phyloP scores from a whole-genome alignment of 2,113 vertebrate species.

The Dinomys branickii region DNA sequence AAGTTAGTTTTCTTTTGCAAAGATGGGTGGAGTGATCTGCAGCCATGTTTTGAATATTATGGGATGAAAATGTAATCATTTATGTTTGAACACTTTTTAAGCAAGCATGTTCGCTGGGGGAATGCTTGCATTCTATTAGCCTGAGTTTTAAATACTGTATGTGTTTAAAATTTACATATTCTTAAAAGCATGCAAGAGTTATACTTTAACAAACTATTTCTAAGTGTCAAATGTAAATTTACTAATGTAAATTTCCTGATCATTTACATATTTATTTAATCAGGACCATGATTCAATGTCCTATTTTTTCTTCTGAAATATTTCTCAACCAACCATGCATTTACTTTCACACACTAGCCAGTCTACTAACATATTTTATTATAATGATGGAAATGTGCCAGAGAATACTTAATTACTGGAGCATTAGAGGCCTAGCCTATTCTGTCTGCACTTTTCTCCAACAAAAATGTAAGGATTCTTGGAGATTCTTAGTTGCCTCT shows the following conservation, averaged over 20 bases:
- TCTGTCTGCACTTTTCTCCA: neutral
- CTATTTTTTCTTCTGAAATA: neutral
- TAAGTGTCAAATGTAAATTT: neutral
- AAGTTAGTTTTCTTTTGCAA: neutral
- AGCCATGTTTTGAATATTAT: neutral
- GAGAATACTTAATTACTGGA: neutral
- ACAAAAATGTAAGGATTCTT: conserved; percentile 6
- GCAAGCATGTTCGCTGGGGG: accelerated
- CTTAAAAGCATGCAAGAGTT: neutral
- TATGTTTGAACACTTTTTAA: neutral
- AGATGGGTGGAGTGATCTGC: neutral
- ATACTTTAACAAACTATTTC: neutral
- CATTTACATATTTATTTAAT: neutral
- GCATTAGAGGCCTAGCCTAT: neutral
- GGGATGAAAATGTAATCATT: neutral
- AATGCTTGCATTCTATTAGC: neutral
- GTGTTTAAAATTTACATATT: neutral
- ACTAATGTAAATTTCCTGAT: neutral
- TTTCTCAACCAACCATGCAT: neutral
- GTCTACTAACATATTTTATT: neutral
- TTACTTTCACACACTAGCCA: neutral
- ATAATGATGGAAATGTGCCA: neutral
- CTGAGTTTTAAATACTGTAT: neutral
- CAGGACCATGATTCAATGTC: neutral
- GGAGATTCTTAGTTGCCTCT: neutral